Conservation (phyloP, 2,797 vertebrate genomes). For the Monodelphis domestica region DNA sequence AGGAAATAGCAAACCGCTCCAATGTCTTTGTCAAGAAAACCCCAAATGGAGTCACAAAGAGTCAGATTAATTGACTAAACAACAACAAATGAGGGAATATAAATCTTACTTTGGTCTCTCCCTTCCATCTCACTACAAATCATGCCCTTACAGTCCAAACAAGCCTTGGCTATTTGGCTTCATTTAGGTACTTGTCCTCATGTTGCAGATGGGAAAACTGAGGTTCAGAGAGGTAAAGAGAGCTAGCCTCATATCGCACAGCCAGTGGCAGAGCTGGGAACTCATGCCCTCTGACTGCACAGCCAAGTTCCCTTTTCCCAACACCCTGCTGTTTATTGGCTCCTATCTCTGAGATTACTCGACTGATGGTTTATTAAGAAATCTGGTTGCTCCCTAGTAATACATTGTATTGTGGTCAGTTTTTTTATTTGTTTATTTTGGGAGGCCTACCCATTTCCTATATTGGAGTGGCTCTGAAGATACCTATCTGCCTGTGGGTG, state of each 20-base stretch:
- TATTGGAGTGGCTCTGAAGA: not conserved
- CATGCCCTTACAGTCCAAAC: no score
- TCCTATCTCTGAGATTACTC: not conserved
- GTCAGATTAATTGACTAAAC: no score
- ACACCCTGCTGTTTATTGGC: not conserved
- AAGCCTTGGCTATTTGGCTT: no score
- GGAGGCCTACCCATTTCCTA: not conserved
- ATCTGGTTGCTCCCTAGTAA: not conserved
- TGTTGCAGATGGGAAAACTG: not conserved
- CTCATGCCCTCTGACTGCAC: not conserved
- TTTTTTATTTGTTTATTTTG: constrained; percentile 1
- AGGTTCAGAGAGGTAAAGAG: not conserved
- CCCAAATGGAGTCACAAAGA: no score
- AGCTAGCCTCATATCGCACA: not conserved
- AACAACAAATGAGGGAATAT: not conserved
- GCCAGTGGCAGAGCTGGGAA: no score
- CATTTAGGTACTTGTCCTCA: no score
- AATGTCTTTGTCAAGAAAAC: no score
- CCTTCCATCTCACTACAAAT: no score
- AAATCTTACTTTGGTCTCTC: not conserved
- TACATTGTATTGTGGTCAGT: not conserved
- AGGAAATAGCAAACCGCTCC: no score
- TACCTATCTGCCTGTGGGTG: not conserved
- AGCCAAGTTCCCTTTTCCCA: not conserved
- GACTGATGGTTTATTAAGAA: not conserved